Conservation (phyloP, 2,888 invertebrate genomes). For the Tridacna crocea region DNA sequence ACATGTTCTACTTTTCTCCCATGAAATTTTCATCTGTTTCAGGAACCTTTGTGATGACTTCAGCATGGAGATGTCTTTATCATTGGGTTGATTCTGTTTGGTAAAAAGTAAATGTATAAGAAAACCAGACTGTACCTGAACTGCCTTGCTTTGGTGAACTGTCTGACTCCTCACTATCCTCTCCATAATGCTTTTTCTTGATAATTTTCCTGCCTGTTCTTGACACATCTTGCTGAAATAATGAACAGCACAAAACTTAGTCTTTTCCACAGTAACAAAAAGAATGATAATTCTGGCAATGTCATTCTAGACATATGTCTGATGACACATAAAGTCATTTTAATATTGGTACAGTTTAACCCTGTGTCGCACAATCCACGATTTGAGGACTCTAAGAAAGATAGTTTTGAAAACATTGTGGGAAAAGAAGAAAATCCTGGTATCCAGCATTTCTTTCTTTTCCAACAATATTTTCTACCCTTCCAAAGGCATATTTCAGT, state of each 20-base stretch:
- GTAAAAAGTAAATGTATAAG: too few relatives aligned
- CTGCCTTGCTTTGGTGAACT: slow-evolving; percentile 41
- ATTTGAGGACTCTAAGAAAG: neutral
- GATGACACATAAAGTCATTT: too few relatives aligned
- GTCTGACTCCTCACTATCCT: slow-evolving; percentile 48
- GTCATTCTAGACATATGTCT: too few relatives aligned
- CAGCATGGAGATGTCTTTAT: too few relatives aligned
- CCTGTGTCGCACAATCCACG: neutral
- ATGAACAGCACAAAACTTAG: too few relatives aligned
- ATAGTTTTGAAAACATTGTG: neutral
- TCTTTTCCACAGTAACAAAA: too few relatives aligned
- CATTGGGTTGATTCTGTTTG: too few relatives aligned
- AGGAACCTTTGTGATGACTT: too few relatives aligned
- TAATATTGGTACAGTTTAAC: neutral
- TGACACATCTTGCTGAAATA: slow-evolving; percentile 52
- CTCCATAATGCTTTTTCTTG: slow-evolving; percentile 58
- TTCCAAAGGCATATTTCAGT: too few relatives aligned
- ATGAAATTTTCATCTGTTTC: too few relatives aligned
- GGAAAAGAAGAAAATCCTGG: neutral
- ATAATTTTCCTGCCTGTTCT: slow-evolving; percentile 55
- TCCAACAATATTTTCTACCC: neutral
- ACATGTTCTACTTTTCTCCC: too few relatives aligned
- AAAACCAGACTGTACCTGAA: slow-evolving; percentile 16
- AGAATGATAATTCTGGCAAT: too few relatives aligned
- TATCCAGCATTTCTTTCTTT: neutral